These are phyloP conservation scores for Ephialtes manifestator DNA, from an alignment of 2,888 invertebrate species.

Conservation along the genomic window DNA sequence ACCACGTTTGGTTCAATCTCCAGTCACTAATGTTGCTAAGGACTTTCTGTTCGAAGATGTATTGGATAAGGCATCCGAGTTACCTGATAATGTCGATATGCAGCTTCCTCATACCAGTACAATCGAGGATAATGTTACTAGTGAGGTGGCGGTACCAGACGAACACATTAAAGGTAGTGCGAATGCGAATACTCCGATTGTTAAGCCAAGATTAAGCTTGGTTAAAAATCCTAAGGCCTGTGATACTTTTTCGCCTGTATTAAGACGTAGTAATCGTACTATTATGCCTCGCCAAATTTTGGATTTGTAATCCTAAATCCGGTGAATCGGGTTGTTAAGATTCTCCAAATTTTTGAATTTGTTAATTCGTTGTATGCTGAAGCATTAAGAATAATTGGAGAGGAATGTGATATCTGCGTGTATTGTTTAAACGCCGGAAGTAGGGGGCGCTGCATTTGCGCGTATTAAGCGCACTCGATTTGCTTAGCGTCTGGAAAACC, in stretches of 20 bases:
- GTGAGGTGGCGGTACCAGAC: background rate
- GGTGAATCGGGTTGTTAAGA: too few species aligned
- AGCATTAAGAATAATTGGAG: slow-evolving; percentile 1
- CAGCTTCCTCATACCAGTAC: background rate
- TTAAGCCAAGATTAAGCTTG: background rate
- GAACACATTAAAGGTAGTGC: background rate
- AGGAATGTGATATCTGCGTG: background rate
- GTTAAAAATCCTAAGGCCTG: background rate
- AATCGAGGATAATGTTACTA: background rate
- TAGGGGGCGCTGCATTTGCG: background rate
- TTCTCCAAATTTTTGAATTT: slow-evolving; percentile 3
- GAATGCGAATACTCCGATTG: background rate
- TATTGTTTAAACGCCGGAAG: background rate
- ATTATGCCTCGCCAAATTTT: background rate
- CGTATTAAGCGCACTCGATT: too few species aligned
- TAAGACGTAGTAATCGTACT: too few species aligned
- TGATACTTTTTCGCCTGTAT: background rate
- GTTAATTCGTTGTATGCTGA: background rate
- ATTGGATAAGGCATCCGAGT: background rate
- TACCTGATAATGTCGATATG: background rate
- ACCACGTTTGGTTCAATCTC: background rate
- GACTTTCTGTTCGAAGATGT: background rate
- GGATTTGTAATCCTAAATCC: background rate
- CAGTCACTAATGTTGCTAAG: background rate
- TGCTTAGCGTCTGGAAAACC: too few species aligned